Base-by-base conservation (phyloP, 2,888 invertebrate genomes). In the Machimus rusticus region DNA sequence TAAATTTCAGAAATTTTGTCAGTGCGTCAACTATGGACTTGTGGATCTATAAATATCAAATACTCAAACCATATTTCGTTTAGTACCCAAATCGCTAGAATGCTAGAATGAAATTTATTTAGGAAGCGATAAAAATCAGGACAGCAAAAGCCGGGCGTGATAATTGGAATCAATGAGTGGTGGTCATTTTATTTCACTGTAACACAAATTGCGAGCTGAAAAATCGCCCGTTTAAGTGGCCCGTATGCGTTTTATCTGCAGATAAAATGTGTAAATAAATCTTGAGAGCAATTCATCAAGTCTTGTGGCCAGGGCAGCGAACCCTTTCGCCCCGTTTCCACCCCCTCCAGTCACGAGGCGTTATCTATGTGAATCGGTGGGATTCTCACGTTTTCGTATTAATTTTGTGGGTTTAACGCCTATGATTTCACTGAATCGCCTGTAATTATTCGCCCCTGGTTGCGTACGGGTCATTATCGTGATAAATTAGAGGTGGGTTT, bases 361-460 rank as follows among this genome's bases (percentile, higher is more conserved):
- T 55, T 81, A 81, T 81, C 81, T 55, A 51, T 55, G 34, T 46
- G 14, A 23, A 28, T 66, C 66, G 31, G 19, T 28, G 51, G 19
- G 14, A 34, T 55, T 55, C 55, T 51, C 51, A 81, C 28, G 46
- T 81, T 81, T 81, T 81, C 81, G 55, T 81, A 81, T 81, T 81
- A 46, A 81, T 81, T 51, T 81, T 81, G 81, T 81, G 55, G 81
- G 55, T 51, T 81, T 81, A 81, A 81, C 55, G 46, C 51, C 81
- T 55, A 46, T 81, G 81, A 81, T 81, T 81, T 51, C 28, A 81
- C 55, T 34, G 51, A 28, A 81, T 81, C 14, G 23, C 51, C 51
- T 51, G 55, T 55, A 55, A 81, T 81, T 81, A 55, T 55, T 55
- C 46, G 81, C 16, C 43, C 31, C 81, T 51, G 43, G 23, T n/a